Conservation (phyloP, 2,797 vertebrate genomes). For the Xenopus petersii region DNA sequence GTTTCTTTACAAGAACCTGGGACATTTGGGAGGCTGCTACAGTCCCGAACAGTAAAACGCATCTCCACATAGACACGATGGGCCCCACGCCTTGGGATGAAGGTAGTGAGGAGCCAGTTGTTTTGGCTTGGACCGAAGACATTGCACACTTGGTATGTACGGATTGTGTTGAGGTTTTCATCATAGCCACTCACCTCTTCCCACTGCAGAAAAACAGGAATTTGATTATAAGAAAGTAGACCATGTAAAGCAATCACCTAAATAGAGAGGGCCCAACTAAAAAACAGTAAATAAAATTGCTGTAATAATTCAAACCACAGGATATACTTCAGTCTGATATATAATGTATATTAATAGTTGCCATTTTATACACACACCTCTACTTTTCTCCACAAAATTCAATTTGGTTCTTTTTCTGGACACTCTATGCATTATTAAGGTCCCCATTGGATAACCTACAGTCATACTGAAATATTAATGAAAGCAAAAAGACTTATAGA, state of each 20-base stretch:
- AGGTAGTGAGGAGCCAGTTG: constrained; percentile 98
- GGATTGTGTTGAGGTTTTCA: constrained; percentile 97
- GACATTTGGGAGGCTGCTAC: constrained; percentile 95
- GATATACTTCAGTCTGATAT: too few species aligned
- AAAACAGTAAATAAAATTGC: too few species aligned
- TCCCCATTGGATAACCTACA: not conserved
- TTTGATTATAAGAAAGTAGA: not conserved
- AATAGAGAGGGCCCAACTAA: not conserved
- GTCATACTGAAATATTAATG: not conserved
- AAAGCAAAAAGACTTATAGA: not conserved
- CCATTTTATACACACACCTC: too few species aligned
- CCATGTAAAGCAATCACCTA: not conserved
- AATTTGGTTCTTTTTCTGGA: too few species aligned
- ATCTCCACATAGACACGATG: constrained; percentile 97
- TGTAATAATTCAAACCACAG: too few species aligned
- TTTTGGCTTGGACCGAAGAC: constrained; percentile 97
- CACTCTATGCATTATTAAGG: not conserved
- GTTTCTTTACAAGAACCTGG: constrained; percentile 98
- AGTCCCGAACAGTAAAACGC: constrained; percentile 95
- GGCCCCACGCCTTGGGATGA: constrained; percentile 86
- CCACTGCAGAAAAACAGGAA: constrained; percentile 72
- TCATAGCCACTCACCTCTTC: constrained; percentile 98
- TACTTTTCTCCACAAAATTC: too few species aligned
- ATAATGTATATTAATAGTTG: too few species aligned
- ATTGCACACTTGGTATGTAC: constrained; percentile 97